Evolutionary conservation across 2,888 invertebrate genomes (phyloP).

Genomic region (Nematopogon swammerdamellus): DNA sequence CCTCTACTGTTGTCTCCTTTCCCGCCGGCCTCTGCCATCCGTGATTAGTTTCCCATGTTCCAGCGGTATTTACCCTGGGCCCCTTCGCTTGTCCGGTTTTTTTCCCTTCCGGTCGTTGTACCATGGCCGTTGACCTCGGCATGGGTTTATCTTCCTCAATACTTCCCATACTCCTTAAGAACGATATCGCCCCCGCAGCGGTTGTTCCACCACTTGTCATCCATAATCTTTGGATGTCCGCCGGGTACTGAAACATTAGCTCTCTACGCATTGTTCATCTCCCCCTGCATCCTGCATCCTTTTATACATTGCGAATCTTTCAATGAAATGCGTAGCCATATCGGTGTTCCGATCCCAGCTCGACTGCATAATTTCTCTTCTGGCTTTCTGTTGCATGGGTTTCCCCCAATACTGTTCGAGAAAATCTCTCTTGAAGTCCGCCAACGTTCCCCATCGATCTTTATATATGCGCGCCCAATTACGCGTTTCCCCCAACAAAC

Average conservation of each 20-base stretch:
- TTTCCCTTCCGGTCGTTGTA: background rate
- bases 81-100: background rate
- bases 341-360: background rate
- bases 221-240: background rate
- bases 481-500: background rate
- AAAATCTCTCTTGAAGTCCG: constrained; percentile 2
- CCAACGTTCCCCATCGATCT: background rate
- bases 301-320: background rate
- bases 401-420: constrained; percentile 3
- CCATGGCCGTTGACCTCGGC: background rate
- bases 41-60: no score
- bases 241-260: constrained; percentile 1
- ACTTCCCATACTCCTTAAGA: background rate
- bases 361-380: background rate
- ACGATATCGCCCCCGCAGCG: background rate
- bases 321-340: background rate
- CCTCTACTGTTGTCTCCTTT: no score
- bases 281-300: background rate
- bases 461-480: constrained; percentile 1
- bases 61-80: no score
- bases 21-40: no score
- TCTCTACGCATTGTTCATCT: background rate
- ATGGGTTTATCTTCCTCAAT: background rate
- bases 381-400: background rate
- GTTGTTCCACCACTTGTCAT: background rate